A percentile compares a stretch with the other conserved stretches of the same genome.
Conservation (phyloP, 2,888 invertebrate species). For the Rhamnusium bicolor region DNA sequence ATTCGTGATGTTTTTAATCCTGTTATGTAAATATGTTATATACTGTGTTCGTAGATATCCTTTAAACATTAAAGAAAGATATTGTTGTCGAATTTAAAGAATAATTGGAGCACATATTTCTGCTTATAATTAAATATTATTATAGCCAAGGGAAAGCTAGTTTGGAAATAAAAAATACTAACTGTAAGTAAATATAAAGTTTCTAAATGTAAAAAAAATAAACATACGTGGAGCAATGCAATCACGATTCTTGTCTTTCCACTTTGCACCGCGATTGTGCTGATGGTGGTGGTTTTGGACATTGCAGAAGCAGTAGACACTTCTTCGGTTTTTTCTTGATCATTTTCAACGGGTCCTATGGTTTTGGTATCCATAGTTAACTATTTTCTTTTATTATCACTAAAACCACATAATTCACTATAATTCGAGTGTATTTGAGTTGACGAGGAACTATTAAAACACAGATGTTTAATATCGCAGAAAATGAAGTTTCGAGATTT, state of each 20-base stretch:
- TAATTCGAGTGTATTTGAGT: constrained; percentile 3
- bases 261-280: constrained; percentile 92
- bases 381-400: constrained; percentile 31
- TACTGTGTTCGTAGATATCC: too few relatives aligned
- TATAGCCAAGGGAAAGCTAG: background rate
- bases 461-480: constrained; percentile 36
- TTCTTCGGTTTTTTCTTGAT: constrained; percentile 48
- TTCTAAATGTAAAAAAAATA: constrained; percentile 5
- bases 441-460: constrained; percentile 15
- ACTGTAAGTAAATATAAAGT: background rate
- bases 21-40: too few relatives aligned
- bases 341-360: constrained; percentile 58
- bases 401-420: constrained; percentile 45
- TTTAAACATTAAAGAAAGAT: too few relatives aligned
- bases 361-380: constrained; percentile 55
- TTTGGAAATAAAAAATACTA: background rate
- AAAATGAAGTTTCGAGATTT: constrained; percentile 16
- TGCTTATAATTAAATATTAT: background rate
- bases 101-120: too few relatives aligned
- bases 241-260: constrained; percentile 90
- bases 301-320: constrained; percentile 61
- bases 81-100: too few relatives aligned
- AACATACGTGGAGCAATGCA: constrained; percentile 88
- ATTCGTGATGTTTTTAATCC: too few relatives aligned
- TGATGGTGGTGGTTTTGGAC: constrained; percentile 85